Evolutionary conservation across 2,888 invertebrate species (phyloP), one percentile per base, ranked within the genome.

Genomic region (Agapostemon virescens): DNA sequence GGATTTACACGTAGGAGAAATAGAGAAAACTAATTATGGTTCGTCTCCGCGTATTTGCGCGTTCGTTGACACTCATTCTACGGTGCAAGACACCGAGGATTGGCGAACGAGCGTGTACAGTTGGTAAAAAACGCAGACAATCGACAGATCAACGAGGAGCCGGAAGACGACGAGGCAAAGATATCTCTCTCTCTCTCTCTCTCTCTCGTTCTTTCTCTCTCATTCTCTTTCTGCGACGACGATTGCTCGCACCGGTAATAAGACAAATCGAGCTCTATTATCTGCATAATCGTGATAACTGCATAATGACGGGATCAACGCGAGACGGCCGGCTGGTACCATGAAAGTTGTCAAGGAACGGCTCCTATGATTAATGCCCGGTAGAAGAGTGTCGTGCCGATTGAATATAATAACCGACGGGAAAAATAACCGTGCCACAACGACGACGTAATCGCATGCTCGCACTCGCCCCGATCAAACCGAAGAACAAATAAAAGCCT

Each of bases 231-330:
- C 61, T 71, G 64, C 68, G 71, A 82, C 55, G 26, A 52, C n/a
- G 70, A 52, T 52, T 13, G 61, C 64, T 70, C 66, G 68, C 74
- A 58, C 55, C 55, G 66, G 72, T 82, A 84, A 86, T 80, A 73
- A 85, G 70, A 75, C 64, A 82, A 86, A 85, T 86, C 76, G 79
- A 36, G 23, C 38, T 17, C 79, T 55, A 83, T 86, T 84, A 86
- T 86, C 71, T 61, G 58, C 63, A 69, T 77, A 80, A 85, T 82
- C 78, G 63, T 61, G 78, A 82, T 85, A 86, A 86, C 75, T 82
- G 80, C 82, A 72, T 84, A 86, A 86, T 82, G 84, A 85, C 73
- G 55, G 77, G 45, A 70, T 83, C 82, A 63, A 20, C 77, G 69
- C 42, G 55, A 66, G 58, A 64, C 68, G 42, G 20, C n/a, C 26